Base-by-base conservation (phyloP, 1,140 invertebrate genomes). In the Ctenoplectra terminalis region DNA sequence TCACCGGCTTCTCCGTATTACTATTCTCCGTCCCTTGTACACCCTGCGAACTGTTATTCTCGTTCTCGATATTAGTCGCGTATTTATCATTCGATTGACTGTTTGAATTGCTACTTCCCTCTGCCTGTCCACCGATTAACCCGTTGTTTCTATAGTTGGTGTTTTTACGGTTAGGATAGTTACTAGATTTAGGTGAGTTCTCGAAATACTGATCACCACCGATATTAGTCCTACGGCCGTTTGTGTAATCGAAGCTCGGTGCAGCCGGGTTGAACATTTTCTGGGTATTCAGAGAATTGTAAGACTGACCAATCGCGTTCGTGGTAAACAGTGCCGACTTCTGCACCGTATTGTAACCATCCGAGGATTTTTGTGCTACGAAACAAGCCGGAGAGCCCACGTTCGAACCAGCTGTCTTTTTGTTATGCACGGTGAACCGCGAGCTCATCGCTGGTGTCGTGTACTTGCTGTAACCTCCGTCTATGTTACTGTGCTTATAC, bases 321-420 rank as follows among this genome's bases (percentile, higher is more conserved):
- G 67, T 54, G 3, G 31, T 29, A 31, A 66, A 52, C 29, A 9
- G n/a, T n/a, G 58, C 69, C 23, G 70, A 81, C 34, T 85, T 88
- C n/a, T 83, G 82, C 8, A 50, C 20, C 15, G 50, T 40, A 48
- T 29, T 63, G 23, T 80, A 88, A n/a, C 26, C 40, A 2, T 69
- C 81, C 1, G 67, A 34, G 17, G 89, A 83, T 40, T 83, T 90
- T 52, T 87, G 85, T 13, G 82, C 67, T 11, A 89, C 37, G 37
- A 84, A 84, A 61, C 85, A 90, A 58, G 82, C 81, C 58, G 90
- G 78, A 11, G 86, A 83, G 63, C 85, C 82, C 79, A 88, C 75
- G 40, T 72, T 80, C 8, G 74, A 73, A 46, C 79, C 82, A 76
- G 66, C 52, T 31, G 64, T 63, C 29, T 80, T 82, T 67, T 66